Evolutionary conservation across 2,113 vertebrate genomes (phyloP).

Genomic region (Macroglossus sobrinus): DNA sequence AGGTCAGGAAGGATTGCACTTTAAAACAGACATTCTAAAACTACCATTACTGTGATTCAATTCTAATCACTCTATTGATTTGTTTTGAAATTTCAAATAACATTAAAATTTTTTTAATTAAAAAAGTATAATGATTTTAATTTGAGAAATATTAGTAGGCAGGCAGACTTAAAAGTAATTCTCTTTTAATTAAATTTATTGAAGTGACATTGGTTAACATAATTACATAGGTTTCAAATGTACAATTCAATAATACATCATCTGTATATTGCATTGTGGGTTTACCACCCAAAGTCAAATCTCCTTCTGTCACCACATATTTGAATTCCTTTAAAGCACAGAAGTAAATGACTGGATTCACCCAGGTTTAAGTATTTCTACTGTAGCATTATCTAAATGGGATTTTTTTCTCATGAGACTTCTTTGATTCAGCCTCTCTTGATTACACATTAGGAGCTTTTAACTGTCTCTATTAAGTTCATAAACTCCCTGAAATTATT

Average conservation of each 20-base stretch:
- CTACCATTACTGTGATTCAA: not conserved
- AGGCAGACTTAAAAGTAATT: not conserved
- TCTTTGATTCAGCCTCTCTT: not conserved
- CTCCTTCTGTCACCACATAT: no score
- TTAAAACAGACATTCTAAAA: not conserved
- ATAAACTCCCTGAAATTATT: not conserved
- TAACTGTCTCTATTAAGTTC: not conserved
- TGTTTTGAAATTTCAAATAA: constrained; percentile 30
- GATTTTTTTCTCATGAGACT: not conserved
- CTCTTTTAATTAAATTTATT: not conserved
- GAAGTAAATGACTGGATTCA: not conserved
- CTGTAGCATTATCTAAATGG: not conserved
- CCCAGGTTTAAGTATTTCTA: not conserved
- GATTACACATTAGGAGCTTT: not conserved
- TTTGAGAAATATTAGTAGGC: not conserved
- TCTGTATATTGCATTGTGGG: no score
- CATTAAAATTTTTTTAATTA: not conserved
- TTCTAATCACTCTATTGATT: not conserved
- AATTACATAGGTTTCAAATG: no score
- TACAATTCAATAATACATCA: no score
- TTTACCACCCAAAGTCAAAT: no score
- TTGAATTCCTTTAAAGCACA: not conserved
- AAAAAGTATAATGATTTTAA: not conserved
- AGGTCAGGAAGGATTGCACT: not conserved
- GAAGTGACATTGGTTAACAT: no score